A percentile compares a stretch with the other conserved stretches of the same genome.
phyloP scores from a whole-genome alignment of 2,888 invertebrate species.

The Lasioglossum morio region DNA sequence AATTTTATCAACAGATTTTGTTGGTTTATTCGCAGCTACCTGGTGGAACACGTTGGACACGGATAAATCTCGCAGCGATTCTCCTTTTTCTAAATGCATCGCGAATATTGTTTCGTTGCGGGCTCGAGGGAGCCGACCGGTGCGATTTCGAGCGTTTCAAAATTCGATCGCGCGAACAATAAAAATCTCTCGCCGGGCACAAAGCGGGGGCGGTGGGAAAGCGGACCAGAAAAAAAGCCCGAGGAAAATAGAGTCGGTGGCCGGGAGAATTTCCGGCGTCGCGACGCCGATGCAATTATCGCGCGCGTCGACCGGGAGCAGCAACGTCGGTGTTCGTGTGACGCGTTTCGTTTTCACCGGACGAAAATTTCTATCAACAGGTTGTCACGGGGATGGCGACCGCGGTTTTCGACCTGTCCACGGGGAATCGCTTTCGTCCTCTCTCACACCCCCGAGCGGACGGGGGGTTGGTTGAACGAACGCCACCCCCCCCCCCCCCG shows the following conservation, averaged over 20 bases:
- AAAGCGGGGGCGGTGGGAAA: background rate
- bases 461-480: background rate
- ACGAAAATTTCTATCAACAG: slow-evolving; percentile 71
- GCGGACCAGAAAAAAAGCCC: background rate
- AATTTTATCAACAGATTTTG: background rate
- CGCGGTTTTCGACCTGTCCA: slow-evolving; percentile 48
- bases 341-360: slow-evolving; percentile 56
- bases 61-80: background rate
- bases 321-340: slow-evolving; percentile 13
- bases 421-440: slow-evolving; percentile 49
- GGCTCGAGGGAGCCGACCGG: background rate
- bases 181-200: slow-evolving; percentile 14
- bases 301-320: slow-evolving; percentile 22
- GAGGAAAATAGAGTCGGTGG: background rate
- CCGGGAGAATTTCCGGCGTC: slow-evolving; percentile 17
- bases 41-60: background rate
- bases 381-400: slow-evolving; percentile 69
- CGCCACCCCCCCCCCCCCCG: background rate
- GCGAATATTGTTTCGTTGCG: slow-evolving; percentile 2
- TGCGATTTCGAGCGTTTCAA: slow-evolving; percentile 4
- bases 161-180: background rate
- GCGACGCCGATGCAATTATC: slow-evolving; percentile 51
- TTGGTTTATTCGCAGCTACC: background rate
- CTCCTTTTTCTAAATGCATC: background rate
- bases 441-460: background rate